Percentiles rank a stretch among this genome's conserved stretches.
phyloP scores from a whole-genome alignment of 2,888 invertebrate species.

The Callyntrura guangdongensis region DNA sequence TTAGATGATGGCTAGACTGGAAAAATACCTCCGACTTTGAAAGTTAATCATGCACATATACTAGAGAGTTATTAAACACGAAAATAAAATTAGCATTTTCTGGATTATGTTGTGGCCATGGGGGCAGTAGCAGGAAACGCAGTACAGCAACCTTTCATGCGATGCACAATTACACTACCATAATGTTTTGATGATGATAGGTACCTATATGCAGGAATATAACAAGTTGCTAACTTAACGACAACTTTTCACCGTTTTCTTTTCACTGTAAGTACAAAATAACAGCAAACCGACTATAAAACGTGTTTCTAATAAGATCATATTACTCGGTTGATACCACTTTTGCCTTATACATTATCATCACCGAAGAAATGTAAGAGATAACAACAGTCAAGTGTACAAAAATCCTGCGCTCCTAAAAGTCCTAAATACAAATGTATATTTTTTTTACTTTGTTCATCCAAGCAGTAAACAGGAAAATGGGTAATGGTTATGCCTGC shows the following conservation, averaged over 20 bases:
- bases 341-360: not conserved
- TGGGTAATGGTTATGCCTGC: not conserved
- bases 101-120: not conserved
- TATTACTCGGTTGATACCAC: not conserved
- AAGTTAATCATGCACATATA: not conserved
- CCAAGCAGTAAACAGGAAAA: slow-evolving; percentile 47
- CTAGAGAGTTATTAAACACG: not conserved
- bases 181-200: not conserved
- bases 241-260: not conserved
- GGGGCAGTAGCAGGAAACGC: not conserved
- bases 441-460: slow-evolving; percentile 30
- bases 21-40: not conserved
- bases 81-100: slow-evolving; percentile 5
- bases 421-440: not conserved
- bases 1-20: not conserved
- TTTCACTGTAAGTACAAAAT: not conserved
- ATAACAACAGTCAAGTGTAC: not conserved
- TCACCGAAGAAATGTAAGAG: not conserved
- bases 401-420: not conserved
- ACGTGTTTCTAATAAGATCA: not conserved
- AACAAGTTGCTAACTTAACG: not conserved
- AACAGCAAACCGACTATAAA: not conserved
- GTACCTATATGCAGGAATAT: not conserved
- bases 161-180: too few species aligned
- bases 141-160: not conserved